Base-by-base conservation (phyloP, 2,113 vertebrate genomes). In the Gymnarchus niloticus region DNA sequence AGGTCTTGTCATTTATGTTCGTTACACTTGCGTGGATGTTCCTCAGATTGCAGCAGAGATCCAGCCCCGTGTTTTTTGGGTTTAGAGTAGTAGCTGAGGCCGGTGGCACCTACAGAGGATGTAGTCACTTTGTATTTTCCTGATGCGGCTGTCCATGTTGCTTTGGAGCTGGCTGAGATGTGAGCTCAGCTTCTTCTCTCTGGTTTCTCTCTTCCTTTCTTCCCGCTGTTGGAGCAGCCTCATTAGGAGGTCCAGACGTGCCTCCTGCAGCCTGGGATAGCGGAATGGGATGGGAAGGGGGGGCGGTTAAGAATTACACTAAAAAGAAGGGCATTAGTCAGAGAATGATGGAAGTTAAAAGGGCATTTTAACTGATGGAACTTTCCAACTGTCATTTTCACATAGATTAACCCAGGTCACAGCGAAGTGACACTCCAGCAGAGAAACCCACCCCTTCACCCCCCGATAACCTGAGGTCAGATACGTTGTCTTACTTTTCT, bases 241-340 rank as follows among this genome's bases (percentile, higher is more conserved):
- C 88, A 88, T 94, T 56, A 98, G 92, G 86, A 96, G 89, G 85
- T 93, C 90, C 44, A 97, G 90, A 5, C 93, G 95, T 49, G 91
- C 84, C 37, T 96, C 95, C 91, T 99, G 96, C 86, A 98, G 87
- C 89, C 98, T 99, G 89, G 17, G 56, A 28, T 3, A 21, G 41
- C 1, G 9, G 28, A 6, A 41, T 0, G n/a, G n/a, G n/a, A n/a
- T n/a, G n/a, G n/a, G n/a, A n/a, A n/a, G n/a, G n/a, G n/a, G n/a
- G n/a, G n/a, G n/a, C n/a, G n/a, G n/a, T n/a, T n/a, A n/a, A n/a
- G n/a, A n/a, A n/a, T n/a, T 9, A 61, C 3, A 44, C n/a, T 6
- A 57, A 7, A n/a, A 76, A 41, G 6, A 56, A 52, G 6, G 44
- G 44, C 6, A 9, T 12, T 41, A 25, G 19, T 65, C 5, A 1